Base-by-base conservation (phyloP, 1,140 invertebrate species). In the Anastrepha obliqua region DNA sequence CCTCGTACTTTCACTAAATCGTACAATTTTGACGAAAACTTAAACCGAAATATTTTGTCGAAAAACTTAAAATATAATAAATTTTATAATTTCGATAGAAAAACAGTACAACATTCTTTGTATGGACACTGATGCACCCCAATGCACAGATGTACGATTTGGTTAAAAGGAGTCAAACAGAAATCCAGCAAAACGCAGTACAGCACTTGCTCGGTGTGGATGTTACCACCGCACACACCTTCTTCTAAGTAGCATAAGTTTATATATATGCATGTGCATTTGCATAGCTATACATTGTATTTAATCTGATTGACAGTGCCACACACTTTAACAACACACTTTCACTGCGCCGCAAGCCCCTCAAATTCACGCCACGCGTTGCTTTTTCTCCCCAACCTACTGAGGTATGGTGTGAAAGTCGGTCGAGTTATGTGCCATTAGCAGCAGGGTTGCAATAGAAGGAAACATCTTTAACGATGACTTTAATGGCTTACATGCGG, bases 341-440 rank as follows among this genome's bases (percentile, higher is more conserved):
- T 29, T 8, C 20, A 47, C 13, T 1, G 44, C 5, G 17, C 13
- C 70, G 15, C 17, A 4, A 8, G 60, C 60, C 15, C 9, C 60
- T 62, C n/a, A 62, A 62, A 15, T 62, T 17, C 11, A 55, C 51
- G 51, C n/a, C 11, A 55, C 51, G 51, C 51, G 51, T 55, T 55
- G 51, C 51, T 8, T 8, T 11, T 55, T 55, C 29, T 29, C 29
- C 29, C 51, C 51, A 55, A 2, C 51, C 6, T 55, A 55, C 51
- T 8, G 6, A 55, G 6, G 51, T 55, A 55, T 55, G 60, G 4
- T 47, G 44, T 74, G 42, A 15, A 74, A 15, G 42, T 47, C 39
- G 67, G 17, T 74, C 67, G 39, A 74, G 44, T 74, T 74, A 15
- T 29, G 74, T 17, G n/a, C 42, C 74, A 81, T 81, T 74, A 74